These are phyloP conservation scores for Neoitamus cyanurus DNA, from an alignment of 2,888 invertebrate genomes.

Conservation along the genomic window DNA sequence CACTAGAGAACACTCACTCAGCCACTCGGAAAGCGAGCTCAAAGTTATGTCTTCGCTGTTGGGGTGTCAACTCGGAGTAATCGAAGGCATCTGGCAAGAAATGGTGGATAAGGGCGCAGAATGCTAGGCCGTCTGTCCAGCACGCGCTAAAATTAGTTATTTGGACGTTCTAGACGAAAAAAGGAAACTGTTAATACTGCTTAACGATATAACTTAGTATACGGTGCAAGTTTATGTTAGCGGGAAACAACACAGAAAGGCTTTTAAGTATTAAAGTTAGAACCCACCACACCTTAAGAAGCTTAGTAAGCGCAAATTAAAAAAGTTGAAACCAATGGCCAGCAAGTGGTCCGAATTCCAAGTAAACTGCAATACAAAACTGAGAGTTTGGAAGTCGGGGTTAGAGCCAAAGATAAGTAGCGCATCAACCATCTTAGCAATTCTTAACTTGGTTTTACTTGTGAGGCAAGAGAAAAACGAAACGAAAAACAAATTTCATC, in stretches of 20 bases:
- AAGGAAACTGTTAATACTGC: slow-evolving; percentile 45
- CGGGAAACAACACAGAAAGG: slow-evolving; percentile 15
- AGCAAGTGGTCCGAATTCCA: slow-evolving; percentile 4
- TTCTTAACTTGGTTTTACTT: not conserved
- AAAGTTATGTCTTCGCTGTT: slow-evolving; percentile 93
- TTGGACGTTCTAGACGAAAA: slow-evolving; percentile 84
- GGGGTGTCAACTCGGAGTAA: slow-evolving; percentile 87
- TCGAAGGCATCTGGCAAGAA: slow-evolving; percentile 98
- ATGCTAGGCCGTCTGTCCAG: slow-evolving; percentile 99
- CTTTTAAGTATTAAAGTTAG: not conserved
- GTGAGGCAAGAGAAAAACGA: slow-evolving; percentile 13
- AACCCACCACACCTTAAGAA: not conserved
- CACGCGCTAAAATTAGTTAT: slow-evolving; percentile 98
- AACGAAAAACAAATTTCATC: not conserved
- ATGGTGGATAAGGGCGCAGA: slow-evolving; percentile 98
- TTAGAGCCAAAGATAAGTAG: slow-evolving; percentile 26
- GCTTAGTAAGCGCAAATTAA: slow-evolving; percentile 26
- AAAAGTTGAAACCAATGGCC: slow-evolving; percentile 26
- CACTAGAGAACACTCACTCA: slow-evolving; percentile 81
- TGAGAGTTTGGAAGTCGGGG: not conserved
- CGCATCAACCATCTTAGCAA: slow-evolving; percentile 6
- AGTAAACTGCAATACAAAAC: slow-evolving; percentile 1
- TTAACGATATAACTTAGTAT: not conserved
- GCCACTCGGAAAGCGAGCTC: slow-evolving; percentile 97
- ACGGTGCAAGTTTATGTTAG: slow-evolving; percentile 8